Percentiles rank a stretch among this genome's conserved stretches.
phyloP scores from a whole-genome alignment of 1,140 invertebrate species.

The Neotoxoptera formosana region DNA sequence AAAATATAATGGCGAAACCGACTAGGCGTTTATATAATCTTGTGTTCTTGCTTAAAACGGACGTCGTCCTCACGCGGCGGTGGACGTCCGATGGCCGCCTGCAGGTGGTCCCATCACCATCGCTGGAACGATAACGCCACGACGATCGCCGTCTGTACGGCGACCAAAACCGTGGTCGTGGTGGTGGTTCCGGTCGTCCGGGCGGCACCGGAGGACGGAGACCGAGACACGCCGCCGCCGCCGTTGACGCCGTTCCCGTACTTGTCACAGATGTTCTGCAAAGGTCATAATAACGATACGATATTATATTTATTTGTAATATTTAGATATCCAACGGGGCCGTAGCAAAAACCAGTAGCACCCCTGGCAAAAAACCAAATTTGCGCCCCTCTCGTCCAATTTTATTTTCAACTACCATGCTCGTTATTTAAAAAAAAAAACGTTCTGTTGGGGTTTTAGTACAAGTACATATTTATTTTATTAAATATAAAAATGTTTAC shows the following conservation, averaged over 20 bases:
- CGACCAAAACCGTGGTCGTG: neutral
- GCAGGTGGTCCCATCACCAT: no score
- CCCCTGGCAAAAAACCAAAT: no score
- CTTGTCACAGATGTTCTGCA: constrained; percentile 25
- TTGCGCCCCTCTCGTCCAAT: no score
- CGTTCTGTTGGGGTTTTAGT: no score
- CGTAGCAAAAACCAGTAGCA: no score
- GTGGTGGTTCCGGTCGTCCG: neutral
- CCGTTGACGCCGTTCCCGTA: neutral
- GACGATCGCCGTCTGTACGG: neutral
- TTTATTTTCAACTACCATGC: no score
- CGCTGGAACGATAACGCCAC: neutral
- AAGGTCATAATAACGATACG: neutral
- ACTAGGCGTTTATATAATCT: neutral
- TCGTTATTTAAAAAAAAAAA: no score
- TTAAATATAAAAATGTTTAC: no score
- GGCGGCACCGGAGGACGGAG: neutral
- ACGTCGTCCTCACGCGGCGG: neutral
- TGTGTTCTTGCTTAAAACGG: neutral
- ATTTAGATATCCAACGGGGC: no score
- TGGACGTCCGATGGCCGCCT: neutral
- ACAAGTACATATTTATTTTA: no score
- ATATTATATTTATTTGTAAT: no score
- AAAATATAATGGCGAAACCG: neutral
- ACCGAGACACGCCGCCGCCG: neutral